These are phyloP conservation scores for Colistium nudipinnis DNA, from an alignment of 2,113 vertebrate genomes.

Conservation along the genomic window DNA sequence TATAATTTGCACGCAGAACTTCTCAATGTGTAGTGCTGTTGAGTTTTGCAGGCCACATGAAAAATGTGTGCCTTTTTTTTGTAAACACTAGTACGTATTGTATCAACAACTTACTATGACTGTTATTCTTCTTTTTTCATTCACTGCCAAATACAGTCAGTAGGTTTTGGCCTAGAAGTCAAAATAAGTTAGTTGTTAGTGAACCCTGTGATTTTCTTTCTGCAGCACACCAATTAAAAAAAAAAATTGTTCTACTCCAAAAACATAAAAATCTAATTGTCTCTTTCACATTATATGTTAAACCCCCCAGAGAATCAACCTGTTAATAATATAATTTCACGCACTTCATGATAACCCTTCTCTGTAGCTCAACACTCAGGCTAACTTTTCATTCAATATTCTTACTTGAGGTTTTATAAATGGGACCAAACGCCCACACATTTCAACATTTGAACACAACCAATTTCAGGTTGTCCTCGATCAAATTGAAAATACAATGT, in stretches of 20 bases:
- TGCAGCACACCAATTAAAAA: neutral
- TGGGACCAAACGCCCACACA: no score
- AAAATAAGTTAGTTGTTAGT: neutral
- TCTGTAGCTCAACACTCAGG: neutral
- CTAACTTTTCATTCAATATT: neutral
- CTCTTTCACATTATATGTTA: neutral
- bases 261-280: neutral
- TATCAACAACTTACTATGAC: no score
- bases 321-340: neutral
- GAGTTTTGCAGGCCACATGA: slow-evolving; percentile 2
- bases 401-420: no score
- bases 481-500: no score
- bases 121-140: neutral
- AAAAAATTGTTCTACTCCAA: neutral
- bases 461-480: no score
- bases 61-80: neutral
- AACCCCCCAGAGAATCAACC: neutral
- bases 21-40: neutral
- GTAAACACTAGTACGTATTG: no score
- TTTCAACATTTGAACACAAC: no score
- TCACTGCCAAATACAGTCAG: neutral
- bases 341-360: neutral
- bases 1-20: neutral
- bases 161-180: neutral
- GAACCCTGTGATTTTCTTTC: neutral